Conservation (phyloP, 2,797 vertebrate species). For the Peromyscus eremicus region DNA sequence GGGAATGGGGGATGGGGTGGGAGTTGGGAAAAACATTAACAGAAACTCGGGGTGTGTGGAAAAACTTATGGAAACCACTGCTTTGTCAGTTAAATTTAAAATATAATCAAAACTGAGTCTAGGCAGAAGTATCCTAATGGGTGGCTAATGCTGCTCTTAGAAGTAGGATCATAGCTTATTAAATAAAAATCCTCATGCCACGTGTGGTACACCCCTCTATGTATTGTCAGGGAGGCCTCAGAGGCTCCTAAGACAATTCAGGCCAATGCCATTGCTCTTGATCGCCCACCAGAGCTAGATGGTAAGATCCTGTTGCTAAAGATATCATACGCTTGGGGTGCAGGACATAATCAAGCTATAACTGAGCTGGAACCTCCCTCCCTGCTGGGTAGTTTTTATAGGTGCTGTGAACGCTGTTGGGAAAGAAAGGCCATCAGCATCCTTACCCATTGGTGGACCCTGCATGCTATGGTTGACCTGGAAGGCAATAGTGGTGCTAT, state of each 20-base stretch:
- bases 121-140: neutral
- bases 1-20: neutral
- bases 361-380: neutral
- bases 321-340: neutral
- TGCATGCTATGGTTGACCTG: neutral
- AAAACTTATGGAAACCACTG: neutral
- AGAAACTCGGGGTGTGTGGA: neutral
- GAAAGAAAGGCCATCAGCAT: neutral
- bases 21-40: neutral
- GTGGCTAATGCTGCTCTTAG: neutral
- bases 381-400: neutral
- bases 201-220: neutral
- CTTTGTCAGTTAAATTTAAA: neutral
- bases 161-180: neutral
- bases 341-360: neutral
- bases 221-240: neutral
- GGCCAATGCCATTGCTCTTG: neutral
- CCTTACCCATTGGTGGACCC: neutral
- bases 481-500: neutral
- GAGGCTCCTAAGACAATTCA: neutral
- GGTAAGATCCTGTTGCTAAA: neutral
- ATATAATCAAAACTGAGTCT: neutral
- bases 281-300: neutral
- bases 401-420: neutral
- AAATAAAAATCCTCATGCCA: neutral